These are phyloP conservation scores for Iselma pallidipennis DNA, from an alignment of 2,888 invertebrate species.

Conservation along the genomic window DNA sequence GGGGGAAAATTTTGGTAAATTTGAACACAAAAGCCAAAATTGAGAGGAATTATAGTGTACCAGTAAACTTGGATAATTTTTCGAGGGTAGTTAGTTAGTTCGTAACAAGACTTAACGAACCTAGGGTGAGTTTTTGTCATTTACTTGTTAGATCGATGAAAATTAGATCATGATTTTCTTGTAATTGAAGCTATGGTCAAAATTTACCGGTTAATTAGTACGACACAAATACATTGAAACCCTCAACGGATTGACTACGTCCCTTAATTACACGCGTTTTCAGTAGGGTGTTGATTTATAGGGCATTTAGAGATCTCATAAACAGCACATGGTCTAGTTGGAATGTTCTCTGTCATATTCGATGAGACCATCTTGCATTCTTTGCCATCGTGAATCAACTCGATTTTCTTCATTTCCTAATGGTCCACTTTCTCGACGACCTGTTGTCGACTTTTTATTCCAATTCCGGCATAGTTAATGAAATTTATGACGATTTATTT, in stretches of 20 bases:
- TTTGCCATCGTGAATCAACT: slow-evolving; percentile 48
- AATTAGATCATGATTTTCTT: slow-evolving; percentile 12
- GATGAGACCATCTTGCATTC: slow-evolving; percentile 54
- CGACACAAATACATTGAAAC: slow-evolving; percentile 28
- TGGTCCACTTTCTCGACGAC: slow-evolving; percentile 12
- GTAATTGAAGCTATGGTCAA: slow-evolving; percentile 24
- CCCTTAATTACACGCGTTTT: slow-evolving; percentile 56
- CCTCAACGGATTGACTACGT: slow-evolving; percentile 45
- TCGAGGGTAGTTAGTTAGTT: slow-evolving; percentile 1
- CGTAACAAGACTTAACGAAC: slow-evolving; percentile 2
- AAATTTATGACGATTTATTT: slow-evolving; percentile 5
- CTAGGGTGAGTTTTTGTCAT: background rate
- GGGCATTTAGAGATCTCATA: slow-evolving; percentile 61
- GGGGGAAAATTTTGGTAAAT: background rate
- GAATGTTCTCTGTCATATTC: slow-evolving; percentile 57
- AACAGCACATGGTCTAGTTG: slow-evolving; percentile 57
- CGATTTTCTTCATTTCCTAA: slow-evolving; percentile 35
- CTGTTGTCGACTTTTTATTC: slow-evolving; percentile 5
- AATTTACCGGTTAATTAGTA: slow-evolving; percentile 43
- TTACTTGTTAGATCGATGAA: background rate
- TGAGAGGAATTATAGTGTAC: background rate
- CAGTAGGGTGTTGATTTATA: slow-evolving; percentile 60
- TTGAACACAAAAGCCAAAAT: slow-evolving; percentile 2
- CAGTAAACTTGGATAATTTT: slow-evolving; percentile 3
- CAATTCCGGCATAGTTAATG: slow-evolving; percentile 6